Conservation (phyloP, 2,797 vertebrate species). For the Acanthis flammea region DNA sequence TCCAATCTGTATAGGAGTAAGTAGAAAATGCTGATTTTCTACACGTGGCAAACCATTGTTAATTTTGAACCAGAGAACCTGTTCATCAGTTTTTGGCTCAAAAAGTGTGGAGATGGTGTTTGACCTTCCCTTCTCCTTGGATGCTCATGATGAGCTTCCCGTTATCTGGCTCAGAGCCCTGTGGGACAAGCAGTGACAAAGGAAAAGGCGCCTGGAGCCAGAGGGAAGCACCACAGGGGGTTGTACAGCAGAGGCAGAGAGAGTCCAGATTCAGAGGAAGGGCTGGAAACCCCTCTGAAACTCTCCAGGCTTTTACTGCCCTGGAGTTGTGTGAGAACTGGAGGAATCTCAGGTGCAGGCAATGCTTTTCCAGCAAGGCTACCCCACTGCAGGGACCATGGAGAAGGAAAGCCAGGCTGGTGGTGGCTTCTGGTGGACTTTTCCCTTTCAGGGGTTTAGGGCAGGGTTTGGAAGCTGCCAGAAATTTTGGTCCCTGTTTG, state of each 20-base stretch:
- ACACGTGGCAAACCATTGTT: neutral
- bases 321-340: neutral
- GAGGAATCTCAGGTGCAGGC: neutral
- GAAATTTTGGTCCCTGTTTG: neutral
- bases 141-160: neutral
- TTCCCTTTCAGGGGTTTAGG: rapidly evolving
- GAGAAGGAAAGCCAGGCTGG: neutral
- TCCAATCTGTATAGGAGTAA: neutral
- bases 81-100: neutral
- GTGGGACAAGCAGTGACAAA: neutral
- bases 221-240: neutral
- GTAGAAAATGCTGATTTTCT: neutral
- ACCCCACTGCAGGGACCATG: rapidly evolving
- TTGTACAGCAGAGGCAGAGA: neutral
- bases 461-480: neutral
- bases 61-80: neutral
- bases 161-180: neutral
- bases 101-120: neutral
- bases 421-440: neutral
- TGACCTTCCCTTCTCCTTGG: neutral
- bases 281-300: neutral
- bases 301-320: neutral
- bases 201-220: neutral
- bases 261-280: neutral
- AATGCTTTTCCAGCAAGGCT: neutral